Percentiles rank a stretch among this genome's conserved stretches.
These are phyloP conservation scores for Mythimna pallens DNA, from an alignment of 2,888 invertebrate genomes.

Conservation along the genomic window DNA sequence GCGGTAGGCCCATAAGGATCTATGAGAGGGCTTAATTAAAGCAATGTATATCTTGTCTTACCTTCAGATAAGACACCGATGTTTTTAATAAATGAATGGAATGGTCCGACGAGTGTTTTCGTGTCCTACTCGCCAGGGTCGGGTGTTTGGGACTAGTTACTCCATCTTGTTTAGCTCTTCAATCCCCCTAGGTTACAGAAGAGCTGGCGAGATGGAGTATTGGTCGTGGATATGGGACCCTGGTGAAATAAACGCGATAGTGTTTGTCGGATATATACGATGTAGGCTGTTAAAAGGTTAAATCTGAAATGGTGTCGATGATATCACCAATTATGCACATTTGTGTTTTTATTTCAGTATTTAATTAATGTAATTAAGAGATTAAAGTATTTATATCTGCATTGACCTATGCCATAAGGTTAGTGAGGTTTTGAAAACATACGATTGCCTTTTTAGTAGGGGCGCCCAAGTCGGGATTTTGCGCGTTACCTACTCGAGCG, in stretches of 20 bases:
- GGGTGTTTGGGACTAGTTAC: no score
- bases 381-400: constrained; percentile 30
- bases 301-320: constrained; percentile 4
- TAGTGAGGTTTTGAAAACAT: constrained; percentile 15
- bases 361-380: constrained; percentile 26
- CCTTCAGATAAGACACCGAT: neutral
- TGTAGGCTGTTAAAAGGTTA: neutral
- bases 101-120: no score
- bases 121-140: no score
- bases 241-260: no score
- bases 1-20: neutral
- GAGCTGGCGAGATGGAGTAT: no score
- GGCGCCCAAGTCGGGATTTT: no score
- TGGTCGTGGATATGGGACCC: no score
- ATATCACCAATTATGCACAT: constrained; percentile 8
- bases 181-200: no score
- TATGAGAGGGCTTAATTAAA: neutral
- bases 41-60: neutral
- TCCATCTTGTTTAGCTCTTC: no score
- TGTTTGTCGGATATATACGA: no score
- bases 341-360: constrained; percentile 16
- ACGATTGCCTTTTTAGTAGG: constrained; percentile 31
- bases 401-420: constrained; percentile 35
- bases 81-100: no score
- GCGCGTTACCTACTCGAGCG: no score